These are phyloP conservation scores for Callorhinus ursinus DNA, from an alignment of 2,113 vertebrate species.

Conservation along the genomic window DNA sequence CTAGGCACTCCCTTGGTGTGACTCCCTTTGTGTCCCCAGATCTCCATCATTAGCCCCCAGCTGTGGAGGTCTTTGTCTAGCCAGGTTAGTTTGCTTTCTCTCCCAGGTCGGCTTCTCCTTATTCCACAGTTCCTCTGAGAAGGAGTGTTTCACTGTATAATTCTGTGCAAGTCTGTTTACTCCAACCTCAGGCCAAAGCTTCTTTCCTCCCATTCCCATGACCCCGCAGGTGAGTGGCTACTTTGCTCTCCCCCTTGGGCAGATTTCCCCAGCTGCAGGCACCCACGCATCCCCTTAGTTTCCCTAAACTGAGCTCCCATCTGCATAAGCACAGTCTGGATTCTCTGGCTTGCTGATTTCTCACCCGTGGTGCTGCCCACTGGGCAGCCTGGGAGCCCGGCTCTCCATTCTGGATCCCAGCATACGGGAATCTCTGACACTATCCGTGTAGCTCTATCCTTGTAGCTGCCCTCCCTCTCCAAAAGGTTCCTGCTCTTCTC, in stretches of 20 bases:
- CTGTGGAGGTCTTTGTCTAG: not conserved
- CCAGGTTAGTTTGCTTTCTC: not conserved
- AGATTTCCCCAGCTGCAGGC: not conserved
- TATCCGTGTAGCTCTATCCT: not conserved
- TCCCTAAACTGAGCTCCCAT: not conserved
- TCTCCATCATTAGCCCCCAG: not conserved
- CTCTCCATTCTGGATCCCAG: not conserved
- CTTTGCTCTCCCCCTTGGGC: not conserved
- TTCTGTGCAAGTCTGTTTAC: not conserved
- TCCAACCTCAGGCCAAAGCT: not conserved
- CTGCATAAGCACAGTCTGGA: not conserved
- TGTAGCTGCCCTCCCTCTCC: not conserved
- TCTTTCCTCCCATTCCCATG: not conserved
- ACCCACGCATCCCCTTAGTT: not conserved
- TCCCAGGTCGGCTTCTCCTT: not conserved
- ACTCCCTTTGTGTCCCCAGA: not conserved
- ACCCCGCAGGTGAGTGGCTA: not conserved
- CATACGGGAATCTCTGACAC: not conserved
- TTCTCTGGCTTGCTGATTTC: not conserved
- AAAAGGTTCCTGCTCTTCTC: not conserved
- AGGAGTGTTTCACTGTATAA: not conserved
- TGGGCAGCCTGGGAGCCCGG: accelerated
- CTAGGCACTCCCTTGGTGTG: not conserved
- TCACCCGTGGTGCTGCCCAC: not conserved
- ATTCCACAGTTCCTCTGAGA: not conserved